Base-by-base conservation (phyloP, 2,888 invertebrate species). In the Gymnosoma rotundatum region DNA sequence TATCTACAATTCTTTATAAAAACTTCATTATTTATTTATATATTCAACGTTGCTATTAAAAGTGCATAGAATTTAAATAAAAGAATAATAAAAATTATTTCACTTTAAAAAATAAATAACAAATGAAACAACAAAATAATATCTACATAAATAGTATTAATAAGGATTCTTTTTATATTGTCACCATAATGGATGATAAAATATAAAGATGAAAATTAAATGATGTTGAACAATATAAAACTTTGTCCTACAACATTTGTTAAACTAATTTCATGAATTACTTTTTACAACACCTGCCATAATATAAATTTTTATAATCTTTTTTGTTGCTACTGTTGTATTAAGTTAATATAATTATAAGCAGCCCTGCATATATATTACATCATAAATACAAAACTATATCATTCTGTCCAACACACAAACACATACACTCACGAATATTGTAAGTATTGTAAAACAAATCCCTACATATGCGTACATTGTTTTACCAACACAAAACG, bases 261-360 rank as follows among this genome's bases (percentile, higher is more conserved):
- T 72, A 20, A 64, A 64, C 8, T 63, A 78, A 72, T 78, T 72
- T 66, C 58, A 79, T 72, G 72, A 66, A 78, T 78, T 79, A 73
- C 66, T 72, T 78, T 20, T 58, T 66, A 32, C 72, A 72, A 72
- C 56, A 72, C 21, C 25, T 58, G 50, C 14, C 54, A 58, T 63
- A 32, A 66, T 72, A 60, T 79, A 16, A 38, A 72, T 18, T 38
- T 50, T 64, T 58, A 58, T 79, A 38, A 50, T 66, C 38, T 25
- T 25, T 9, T 45, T 48, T 56, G 7, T 64, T 38, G 52, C 66
- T 73, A 50, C 25, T 60, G 60, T 67, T 60, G 60, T 67, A 60
- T 79, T 72, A 42, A 79, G 72, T 79, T 73, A 79, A 73, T 79
- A 60, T 73, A 73, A 79, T 79, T 60, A 79, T 54, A 52, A 73